Base-by-base conservation (phyloP, 2,888 invertebrate genomes). In the Autographa pulchrina region DNA sequence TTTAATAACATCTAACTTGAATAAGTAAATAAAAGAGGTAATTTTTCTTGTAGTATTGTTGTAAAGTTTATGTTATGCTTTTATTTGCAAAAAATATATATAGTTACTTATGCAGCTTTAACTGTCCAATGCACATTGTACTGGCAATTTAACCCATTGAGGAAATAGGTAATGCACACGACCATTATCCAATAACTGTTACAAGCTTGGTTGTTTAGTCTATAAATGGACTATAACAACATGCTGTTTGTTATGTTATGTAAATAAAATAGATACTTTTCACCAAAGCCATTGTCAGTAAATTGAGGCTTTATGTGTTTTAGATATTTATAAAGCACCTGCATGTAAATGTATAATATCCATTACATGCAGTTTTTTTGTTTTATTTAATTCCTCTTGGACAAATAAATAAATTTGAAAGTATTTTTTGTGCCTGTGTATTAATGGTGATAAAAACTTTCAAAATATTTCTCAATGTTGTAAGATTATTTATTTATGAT, bases 131-230 rank as follows among this genome's bases (percentile, higher is more conserved):
- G 54, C 54, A 54, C 54, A 25, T 25, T 56, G 54, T 56, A 56
- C 54, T 56, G 54, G 54, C 54, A 56, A n/a, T n/a, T n/a, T n/a
- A n/a, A 20, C 20, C 54, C 54, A 13, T 56, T 25, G 54, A 56
- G 54, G 54, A 56, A 56, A 56, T 13, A 20, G 0, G 25, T 56
- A 56, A 56, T 56, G 20, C 54, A 56, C 25, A 25, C 13, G 13
- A 56, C 54, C 54, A 56, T 56, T 56, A 56, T 56, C 54, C 54
- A 56, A 56, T 56, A 56, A 56, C 54, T 25, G 54, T 25, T 25
- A 20, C 54, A 56, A 56, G 54, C 20, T 56, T 56, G 20, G 25
- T 54, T 56, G 14, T 56, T n/a, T 56, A 13, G 5, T 56, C 13
- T 25, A 56, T 56, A 56, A 56, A 56, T 56, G 20, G 25, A 8